Percentiles rank a stretch among this genome's conserved stretches.
Conservation (phyloP, 2,888 invertebrate species). For the Meta bourneti region DNA sequence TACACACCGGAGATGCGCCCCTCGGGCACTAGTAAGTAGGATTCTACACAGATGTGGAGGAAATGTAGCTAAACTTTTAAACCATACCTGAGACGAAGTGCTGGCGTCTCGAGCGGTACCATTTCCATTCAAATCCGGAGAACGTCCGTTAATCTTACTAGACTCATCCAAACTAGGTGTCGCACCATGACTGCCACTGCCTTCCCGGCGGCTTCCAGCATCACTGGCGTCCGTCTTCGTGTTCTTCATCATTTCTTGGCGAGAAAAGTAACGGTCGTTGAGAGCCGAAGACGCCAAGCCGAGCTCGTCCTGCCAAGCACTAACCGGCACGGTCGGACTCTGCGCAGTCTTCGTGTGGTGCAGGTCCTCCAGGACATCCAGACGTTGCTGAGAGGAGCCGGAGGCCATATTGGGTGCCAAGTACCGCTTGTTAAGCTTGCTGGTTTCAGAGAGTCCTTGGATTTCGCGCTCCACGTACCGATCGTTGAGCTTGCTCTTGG, state of each 20-base stretch:
- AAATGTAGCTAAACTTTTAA: too few relatives aligned
- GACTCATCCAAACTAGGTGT: constrained; percentile 35
- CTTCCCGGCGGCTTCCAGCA: constrained; percentile 57
- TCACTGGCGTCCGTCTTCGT: constrained; percentile 77
- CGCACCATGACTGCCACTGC: constrained; percentile 16
- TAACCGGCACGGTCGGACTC: constrained; percentile 13
- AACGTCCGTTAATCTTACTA: constrained; percentile 62
- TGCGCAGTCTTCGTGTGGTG: constrained; percentile 22
- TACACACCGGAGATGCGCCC: too few relatives aligned
- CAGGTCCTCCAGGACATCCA: constrained; percentile 28
- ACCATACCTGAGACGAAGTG: constrained; percentile 56
- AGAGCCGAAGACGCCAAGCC: constrained; percentile 85
- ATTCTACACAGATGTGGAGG: too few relatives aligned
- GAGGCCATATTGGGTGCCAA: constrained; percentile 48
- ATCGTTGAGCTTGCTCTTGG: constrained; percentile 92
- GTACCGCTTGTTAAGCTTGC: constrained; percentile 80
- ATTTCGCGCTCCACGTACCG: constrained; percentile 84
- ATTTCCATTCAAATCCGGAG: constrained; percentile 63
- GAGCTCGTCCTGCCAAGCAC: constrained; percentile 77
- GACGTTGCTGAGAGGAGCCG: background rate
- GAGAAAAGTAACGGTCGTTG: constrained; percentile 92
- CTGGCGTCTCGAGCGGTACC: constrained; percentile 34
- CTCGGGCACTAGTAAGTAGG: too few relatives aligned
- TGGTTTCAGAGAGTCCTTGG: constrained; percentile 79
- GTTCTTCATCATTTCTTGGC: constrained; percentile 76